These are phyloP conservation scores for Corythoichthys intestinalis DNA, from an alignment of 2,113 vertebrate genomes.

Conservation along the genomic window DNA sequence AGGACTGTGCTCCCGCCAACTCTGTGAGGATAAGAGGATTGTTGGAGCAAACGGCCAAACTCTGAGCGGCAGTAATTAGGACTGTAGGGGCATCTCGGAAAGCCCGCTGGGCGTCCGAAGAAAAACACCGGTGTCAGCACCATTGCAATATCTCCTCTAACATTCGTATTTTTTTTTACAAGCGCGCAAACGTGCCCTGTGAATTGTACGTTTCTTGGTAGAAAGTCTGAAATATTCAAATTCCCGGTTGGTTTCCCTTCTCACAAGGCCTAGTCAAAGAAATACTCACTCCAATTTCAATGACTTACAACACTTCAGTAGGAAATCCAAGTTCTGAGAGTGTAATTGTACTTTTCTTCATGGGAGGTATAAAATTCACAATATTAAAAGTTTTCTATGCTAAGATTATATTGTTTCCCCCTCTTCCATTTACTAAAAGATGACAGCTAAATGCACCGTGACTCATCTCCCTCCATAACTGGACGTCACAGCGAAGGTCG, in stretches of 20 bases:
- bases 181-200: conserved; percentile 19
- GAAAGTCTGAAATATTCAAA: conserved; percentile 44
- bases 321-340: neutral
- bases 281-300: neutral
- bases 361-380: neutral
- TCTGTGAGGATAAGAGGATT: conserved; percentile 61
- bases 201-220: conserved; percentile 51
- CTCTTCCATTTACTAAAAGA: conserved; percentile 35
- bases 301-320: neutral
- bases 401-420: neutral
- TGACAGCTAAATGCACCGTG: conserved; percentile 39
- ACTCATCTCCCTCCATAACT: conserved; percentile 55
- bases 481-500: conserved; percentile 57
- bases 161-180: conserved; percentile 66
- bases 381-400: neutral
- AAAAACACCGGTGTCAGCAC: conserved; percentile 52
- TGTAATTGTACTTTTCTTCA: neutral
- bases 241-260: neutral
- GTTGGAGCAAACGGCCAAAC: conserved; percentile 37
- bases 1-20: conserved; percentile 54
- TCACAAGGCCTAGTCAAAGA: neutral
- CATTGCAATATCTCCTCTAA: conserved; percentile 64
- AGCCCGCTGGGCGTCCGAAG: conserved; percentile 43
- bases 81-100: conserved; percentile 56
- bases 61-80: conserved; percentile 46